Evolutionary conservation across 53 echinoderm and acorn worm genomes (phyloP).

Genomic region (Pentamera pediparva): DNA sequence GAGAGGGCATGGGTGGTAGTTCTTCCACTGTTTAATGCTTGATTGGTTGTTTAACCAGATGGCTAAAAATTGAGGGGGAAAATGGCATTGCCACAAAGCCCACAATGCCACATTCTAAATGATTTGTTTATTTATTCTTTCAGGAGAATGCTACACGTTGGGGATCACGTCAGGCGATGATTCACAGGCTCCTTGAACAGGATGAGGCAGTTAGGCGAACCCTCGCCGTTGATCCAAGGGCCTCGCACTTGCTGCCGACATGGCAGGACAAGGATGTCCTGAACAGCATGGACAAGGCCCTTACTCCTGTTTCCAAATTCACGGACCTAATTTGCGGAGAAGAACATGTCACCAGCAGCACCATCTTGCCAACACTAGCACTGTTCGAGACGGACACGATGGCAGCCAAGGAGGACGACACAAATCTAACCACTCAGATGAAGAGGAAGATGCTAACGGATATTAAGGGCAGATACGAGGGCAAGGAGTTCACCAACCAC

Average conservation of each 20-base stretch:
- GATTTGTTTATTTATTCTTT: background rate
- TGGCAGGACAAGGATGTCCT: constrained; percentile 34
- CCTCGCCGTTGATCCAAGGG: background rate
- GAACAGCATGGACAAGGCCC: background rate
- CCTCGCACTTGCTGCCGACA: constrained; percentile 8
- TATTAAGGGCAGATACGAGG: constrained; percentile 1
- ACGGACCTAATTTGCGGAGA: constrained; percentile 38
- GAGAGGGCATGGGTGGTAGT: too few relatives aligned
- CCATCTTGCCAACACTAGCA: background rate
- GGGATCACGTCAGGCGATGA: constrained; percentile 40
- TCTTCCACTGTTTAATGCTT: too few relatives aligned
- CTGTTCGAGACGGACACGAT: background rate
- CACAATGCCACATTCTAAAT: too few relatives aligned
- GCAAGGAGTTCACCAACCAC: background rate
- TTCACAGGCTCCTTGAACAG: constrained; percentile 24
- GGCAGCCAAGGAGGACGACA: background rate
- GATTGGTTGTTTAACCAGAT: too few relatives aligned
- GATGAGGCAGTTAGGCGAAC: background rate
- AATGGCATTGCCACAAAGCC: too few relatives aligned
- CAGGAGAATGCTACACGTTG: constrained; percentile 35
- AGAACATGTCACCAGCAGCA: background rate
- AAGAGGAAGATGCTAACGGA: background rate
- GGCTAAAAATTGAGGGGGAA: too few relatives aligned
- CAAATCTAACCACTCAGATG: constrained; percentile 1
- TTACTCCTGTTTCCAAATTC: constrained; percentile 13